These are phyloP conservation scores for Troglohyphantes excavatus DNA, from an alignment of 2,888 invertebrate species.

Conservation along the genomic window DNA sequence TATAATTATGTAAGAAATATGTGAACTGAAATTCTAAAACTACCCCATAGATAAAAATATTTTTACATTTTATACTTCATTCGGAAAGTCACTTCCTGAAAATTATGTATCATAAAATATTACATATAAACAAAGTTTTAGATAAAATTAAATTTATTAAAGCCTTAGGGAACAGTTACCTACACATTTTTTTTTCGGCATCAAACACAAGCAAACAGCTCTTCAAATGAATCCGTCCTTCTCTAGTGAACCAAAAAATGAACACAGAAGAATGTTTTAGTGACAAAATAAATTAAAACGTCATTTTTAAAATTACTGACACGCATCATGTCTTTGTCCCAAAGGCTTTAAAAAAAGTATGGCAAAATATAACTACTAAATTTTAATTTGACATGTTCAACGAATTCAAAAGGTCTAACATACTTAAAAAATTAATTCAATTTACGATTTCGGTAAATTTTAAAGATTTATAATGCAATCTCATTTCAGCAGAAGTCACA, in stretches of 20 bases:
- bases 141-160: not conserved
- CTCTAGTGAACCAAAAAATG: slow-evolving; percentile 9
- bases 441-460: no score
- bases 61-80: no score
- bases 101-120: not conserved
- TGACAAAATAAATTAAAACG: slow-evolving; percentile 1
- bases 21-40: no score
- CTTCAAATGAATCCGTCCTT: slow-evolving; percentile 9
- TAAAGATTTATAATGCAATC: no score
- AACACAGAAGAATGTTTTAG: slow-evolving; percentile 6
- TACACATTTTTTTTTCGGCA: not conserved
- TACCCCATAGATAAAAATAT: no score
- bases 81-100: not conserved
- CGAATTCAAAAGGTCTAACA: not conserved
- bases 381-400: no score
- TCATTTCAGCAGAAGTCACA: no score
- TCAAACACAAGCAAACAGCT: slow-evolving; percentile 4
- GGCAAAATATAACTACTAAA: no score
- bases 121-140: not conserved
- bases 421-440: no score
- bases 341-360: slow-evolving; percentile 15
- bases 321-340: slow-evolving; percentile 5
- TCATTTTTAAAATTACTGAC: slow-evolving; percentile 2
- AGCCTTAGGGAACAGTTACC: slow-evolving; percentile 9
- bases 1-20: no score